A percentile compares a stretch with the other conserved stretches of the same genome.
phyloP scores from a whole-genome alignment of 2,113 vertebrate species.

The Murina feae region DNA sequence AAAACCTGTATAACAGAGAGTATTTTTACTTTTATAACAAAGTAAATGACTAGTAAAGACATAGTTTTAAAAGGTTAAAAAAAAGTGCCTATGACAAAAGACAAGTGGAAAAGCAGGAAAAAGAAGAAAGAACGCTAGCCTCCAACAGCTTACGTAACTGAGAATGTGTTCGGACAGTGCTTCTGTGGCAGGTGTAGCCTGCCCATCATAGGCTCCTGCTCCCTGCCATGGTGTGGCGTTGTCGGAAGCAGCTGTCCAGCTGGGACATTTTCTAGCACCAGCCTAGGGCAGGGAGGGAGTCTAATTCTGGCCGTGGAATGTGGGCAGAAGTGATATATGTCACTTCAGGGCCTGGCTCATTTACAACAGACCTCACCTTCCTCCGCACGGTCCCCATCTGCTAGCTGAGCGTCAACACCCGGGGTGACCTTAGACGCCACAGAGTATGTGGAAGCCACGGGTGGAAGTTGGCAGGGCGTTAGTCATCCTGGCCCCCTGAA shows the following conservation, averaged over 20 bases:
- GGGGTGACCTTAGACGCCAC: not conserved
- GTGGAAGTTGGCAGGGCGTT: not conserved
- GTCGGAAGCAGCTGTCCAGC: not conserved
- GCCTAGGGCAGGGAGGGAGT: not conserved
- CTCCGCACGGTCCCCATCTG: not conserved
- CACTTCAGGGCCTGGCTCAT: not conserved
- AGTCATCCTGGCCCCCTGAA: not conserved
- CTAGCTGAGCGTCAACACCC: not conserved
- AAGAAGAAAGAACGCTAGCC: not conserved
- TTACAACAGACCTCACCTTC: not conserved
- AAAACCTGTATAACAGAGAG: not conserved
- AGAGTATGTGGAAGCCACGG: not conserved
- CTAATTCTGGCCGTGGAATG: not conserved
- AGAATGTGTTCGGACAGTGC: not conserved
- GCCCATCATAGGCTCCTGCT: not conserved
- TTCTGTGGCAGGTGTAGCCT: not conserved
- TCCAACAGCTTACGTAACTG: not conserved
- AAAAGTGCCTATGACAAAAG: not conserved
- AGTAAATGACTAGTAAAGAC: not conserved
- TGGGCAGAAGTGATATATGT: not conserved
- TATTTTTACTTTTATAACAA: not conserved
- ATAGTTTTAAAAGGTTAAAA: not conserved
- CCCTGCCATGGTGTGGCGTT: not conserved
- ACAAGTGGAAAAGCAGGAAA: not conserved
- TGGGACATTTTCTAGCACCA: not conserved